These are phyloP conservation scores for Nomada hirtipes DNA, from an alignment of 2,888 invertebrate genomes.

Conservation along the genomic window DNA sequence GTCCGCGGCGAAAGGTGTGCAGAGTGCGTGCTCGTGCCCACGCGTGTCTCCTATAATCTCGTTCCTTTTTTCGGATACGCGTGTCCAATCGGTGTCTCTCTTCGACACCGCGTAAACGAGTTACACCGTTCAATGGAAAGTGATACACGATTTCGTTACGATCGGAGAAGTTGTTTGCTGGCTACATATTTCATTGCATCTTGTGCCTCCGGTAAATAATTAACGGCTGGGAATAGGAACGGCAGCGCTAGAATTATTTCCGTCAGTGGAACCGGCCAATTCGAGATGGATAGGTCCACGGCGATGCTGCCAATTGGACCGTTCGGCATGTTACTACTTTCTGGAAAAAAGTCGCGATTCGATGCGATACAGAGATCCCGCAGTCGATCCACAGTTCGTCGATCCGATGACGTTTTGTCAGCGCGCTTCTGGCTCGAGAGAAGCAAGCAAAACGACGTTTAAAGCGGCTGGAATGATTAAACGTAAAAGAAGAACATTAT, in stretches of 20 bases:
- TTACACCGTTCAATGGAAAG: constrained; percentile 49
- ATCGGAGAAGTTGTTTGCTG: constrained; percentile 49
- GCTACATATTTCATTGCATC: constrained; percentile 61
- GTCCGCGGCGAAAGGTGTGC: constrained; percentile 47
- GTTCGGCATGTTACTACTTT: neutral
- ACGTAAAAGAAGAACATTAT: constrained; percentile 60
- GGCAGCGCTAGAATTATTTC: constrained; percentile 48
- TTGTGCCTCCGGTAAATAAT: constrained; percentile 30
- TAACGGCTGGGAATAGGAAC: constrained; percentile 2
- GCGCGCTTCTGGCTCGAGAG: too few relatives aligned
- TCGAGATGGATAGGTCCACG: constrained; percentile 14
- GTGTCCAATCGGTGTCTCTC: too few relatives aligned
- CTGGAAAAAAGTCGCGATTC: neutral
- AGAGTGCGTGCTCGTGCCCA: constrained; percentile 22
- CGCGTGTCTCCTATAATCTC: constrained; percentile 60
- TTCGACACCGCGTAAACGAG: too few relatives aligned
- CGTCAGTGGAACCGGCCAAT: neutral
- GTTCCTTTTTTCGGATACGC: constrained; percentile 24
- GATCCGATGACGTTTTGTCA: too few relatives aligned
- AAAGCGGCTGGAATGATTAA: constrained; percentile 59
- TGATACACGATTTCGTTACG: constrained; percentile 52
- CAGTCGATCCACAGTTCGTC: neutral
- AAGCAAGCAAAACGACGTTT: neutral
- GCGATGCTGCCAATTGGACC: neutral
- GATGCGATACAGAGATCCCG: too few relatives aligned